Evolutionary conservation across 2,113 vertebrate species (phyloP), one percentile per base, ranked within the genome.

Genomic region (Haemorhous mexicanus): DNA sequence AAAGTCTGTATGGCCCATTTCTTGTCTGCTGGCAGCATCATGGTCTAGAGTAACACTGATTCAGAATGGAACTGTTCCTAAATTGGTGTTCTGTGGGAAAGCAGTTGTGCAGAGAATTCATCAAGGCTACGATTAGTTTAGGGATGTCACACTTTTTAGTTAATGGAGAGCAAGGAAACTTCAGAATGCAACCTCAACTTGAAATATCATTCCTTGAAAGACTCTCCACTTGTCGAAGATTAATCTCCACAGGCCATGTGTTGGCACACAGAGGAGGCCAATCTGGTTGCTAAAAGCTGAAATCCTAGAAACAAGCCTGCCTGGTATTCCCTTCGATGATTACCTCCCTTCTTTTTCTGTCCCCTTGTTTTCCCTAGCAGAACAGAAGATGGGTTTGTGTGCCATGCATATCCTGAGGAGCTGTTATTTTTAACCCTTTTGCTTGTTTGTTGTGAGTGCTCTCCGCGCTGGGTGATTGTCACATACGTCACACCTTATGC

Each of bases 351-450:
- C 23, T 17, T 88, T 72, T 92, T 69, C 59, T 39, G 10, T 50
- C 44, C 19, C 1, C 17, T 80, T 85, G 13, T 79, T 94, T 94
- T 70, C 23, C 30, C 50, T 67, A 33, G 37, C 30, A n/a, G 63
- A 30, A 27, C 32, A 55, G 67, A 80, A 92, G 59, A 39, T 86
- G 53, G 33, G 37, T 90, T 67, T 85, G 8, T 1, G 5, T 85
- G 78, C 53, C 63, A 11, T 28, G 3, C 21, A 0, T 33, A 9
- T 39, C 30, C 39, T 28, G 55, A 67, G 82, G 59, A 69, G 35
- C 39, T 84, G 82, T 88, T 93, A 77, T 92, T 95, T 95, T 87
- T 73, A 94, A 89, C 85, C 78, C 67, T 59, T 94, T 84, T 86
- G 13, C 66, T 55, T 76, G 37, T 53, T 92, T 85, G 82, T 73